Base-by-base conservation (phyloP, 2,888 invertebrate genomes). In the Limnephilus marmoratus region DNA sequence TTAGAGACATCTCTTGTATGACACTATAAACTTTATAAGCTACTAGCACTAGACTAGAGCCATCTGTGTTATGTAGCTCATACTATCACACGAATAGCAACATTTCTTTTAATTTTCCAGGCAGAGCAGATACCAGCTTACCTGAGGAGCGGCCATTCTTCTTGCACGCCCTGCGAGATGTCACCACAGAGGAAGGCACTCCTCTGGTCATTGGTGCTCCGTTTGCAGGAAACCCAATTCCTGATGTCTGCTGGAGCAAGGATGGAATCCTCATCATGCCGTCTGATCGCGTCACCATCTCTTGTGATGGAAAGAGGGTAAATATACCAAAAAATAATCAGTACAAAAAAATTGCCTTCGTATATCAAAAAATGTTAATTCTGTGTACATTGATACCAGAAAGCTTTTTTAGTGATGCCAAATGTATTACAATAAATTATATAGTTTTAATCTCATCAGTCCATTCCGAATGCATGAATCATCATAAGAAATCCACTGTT, bases 231-330 rank as follows among this genome's bases (percentile, higher is more conserved):
- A 98, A 98, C 96, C 98, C 98, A 0, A 96, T 98, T 92, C 98
- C 98, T 0, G 97, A 97, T 87, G 97, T 98, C 15, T 95, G 96
- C 91, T 98, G 98, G 98, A 97, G 97, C 85, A 98, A 98, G 95
- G 97, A 98, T 94, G 98, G 97, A 1, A 95, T 95, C 90, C 97
- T 97, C 0, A 94, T 98, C 11, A 94, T 95, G 90, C 97, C 98
- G 7, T 97, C 96, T 90, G 98, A 98, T 91, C 96, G 97, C 90
- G 94, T 97, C n/a, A 95, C 97, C 93, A 96, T 98, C 94, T 97
- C 97, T 3, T 98, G 98, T 94, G 98, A 98, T 95, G 98, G 98
- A 0, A 97, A 97, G 95, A 97, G 98, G 95, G 97, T 97, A 91
- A 94, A 95, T 89, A 68, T 24, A 81, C 34, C 1, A 11, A 68